Conservation (phyloP, 2,797 vertebrate species). For the Lacerta agilis region DNA sequence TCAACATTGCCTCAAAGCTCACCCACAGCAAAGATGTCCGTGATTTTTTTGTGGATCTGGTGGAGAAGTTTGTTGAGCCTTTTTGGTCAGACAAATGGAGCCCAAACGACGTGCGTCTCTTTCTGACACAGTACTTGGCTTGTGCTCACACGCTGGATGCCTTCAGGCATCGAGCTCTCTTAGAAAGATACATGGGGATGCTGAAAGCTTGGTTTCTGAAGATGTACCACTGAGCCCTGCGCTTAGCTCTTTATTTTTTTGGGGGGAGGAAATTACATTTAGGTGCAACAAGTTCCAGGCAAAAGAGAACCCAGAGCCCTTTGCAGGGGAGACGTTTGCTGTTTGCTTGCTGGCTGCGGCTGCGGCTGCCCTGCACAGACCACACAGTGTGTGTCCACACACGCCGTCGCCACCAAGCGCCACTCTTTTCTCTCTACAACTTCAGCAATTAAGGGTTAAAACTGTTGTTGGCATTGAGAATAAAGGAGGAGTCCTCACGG, state of each 20-base stretch:
- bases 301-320: not conserved
- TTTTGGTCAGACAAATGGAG: constrained; percentile 90
- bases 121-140: constrained; percentile 89
- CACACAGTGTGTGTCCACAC: too few species aligned
- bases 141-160: constrained; percentile 87
- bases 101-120: constrained; percentile 83
- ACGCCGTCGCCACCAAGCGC: too few species aligned
- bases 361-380: too few species aligned
- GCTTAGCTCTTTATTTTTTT: too few species aligned
- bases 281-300: not conserved
- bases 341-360: not conserved
- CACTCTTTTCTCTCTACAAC: too few species aligned
- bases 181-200: constrained; percentile 93
- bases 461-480: too few species aligned
- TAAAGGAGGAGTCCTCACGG: too few species aligned
- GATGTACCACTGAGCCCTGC: constrained; percentile 85
- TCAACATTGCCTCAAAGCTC: constrained; percentile 91
- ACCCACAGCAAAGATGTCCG: constrained; percentile 91
- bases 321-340: too few species aligned
- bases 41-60: constrained; percentile 92
- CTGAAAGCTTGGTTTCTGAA: constrained; percentile 90
- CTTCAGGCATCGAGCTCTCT: constrained; percentile 87
- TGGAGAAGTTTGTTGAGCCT: constrained; percentile 94
- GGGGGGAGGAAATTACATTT: too few species aligned
- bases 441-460: too few species aligned